These are phyloP conservation scores for Strigamia transsilvanica DNA, from an alignment of 2,888 invertebrate species.

Conservation along the genomic window DNA sequence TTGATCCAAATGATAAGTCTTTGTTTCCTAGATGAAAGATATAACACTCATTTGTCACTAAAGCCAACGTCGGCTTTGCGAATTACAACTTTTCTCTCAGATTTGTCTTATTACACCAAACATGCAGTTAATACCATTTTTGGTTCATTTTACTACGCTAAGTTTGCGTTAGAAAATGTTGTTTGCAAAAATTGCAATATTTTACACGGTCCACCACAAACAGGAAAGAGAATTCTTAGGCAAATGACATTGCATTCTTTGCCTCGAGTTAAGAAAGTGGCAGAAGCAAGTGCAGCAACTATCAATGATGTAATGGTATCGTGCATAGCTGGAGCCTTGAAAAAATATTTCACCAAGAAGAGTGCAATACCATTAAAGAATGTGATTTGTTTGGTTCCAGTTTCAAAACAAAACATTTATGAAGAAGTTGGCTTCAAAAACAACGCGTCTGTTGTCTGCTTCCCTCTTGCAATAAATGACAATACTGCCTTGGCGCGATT, in stretches of 20 bases:
- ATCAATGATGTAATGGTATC: background rate
- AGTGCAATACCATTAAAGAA: background rate
- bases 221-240: background rate
- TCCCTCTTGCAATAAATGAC: too few relatives aligned
- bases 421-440: too few relatives aligned
- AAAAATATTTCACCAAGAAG: background rate
- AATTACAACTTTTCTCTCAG: too few relatives aligned
- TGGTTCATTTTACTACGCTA: too few relatives aligned
- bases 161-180: too few relatives aligned
- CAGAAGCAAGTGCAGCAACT: background rate
- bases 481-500: too few relatives aligned
- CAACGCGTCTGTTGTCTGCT: too few relatives aligned
- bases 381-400: background rate
- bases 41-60: too few relatives aligned
- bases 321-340: background rate
- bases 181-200: background rate
- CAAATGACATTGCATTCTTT: background rate
- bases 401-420: too few relatives aligned
- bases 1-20: background rate
- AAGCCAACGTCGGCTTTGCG: too few relatives aligned
- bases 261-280: background rate
- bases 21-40: background rate
- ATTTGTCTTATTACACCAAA: too few relatives aligned
- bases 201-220: background rate
- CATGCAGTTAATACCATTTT: too few relatives aligned